Conservation (phyloP, 2,113 vertebrate genomes). For the Meles meles region DNA sequence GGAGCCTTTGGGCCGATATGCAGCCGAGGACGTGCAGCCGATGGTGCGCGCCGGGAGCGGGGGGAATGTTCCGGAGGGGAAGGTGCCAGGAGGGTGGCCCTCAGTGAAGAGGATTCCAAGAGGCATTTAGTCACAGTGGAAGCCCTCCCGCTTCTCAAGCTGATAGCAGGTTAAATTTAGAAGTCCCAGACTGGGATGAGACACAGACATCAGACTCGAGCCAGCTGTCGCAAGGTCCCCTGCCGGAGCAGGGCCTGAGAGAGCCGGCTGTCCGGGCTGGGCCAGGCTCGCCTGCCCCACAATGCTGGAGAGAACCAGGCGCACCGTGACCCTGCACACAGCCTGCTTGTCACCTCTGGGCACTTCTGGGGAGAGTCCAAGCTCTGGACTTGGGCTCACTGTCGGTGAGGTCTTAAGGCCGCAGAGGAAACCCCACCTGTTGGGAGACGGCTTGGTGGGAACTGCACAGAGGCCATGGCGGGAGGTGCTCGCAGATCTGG, state of each 20-base stretch:
- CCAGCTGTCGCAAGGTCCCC: conserved; percentile 56
- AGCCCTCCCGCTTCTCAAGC: conserved; percentile 61
- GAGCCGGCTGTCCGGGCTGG: background rate
- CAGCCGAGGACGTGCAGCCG: background rate
- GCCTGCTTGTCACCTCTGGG: background rate
- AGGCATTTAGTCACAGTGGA: conserved; percentile 63
- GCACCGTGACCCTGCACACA: background rate
- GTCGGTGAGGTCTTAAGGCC: background rate
- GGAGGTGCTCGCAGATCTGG: rapidly evolving
- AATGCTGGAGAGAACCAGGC: background rate
- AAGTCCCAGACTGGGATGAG: conserved; percentile 50
- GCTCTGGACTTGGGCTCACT: background rate
- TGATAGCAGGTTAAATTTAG: conserved; percentile 80
- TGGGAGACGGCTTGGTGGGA: too few species aligned
- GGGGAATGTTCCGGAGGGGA: background rate
- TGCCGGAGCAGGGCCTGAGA: background rate
- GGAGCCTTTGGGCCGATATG: rapidly evolving
- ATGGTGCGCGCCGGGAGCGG: background rate
- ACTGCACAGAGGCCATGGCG: background rate
- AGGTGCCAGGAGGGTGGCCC: background rate
- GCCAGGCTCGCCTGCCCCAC: background rate
- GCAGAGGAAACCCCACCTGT: background rate
- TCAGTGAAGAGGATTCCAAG: conserved; percentile 30
- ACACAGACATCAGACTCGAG: conserved; percentile 50
- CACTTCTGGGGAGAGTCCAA: rapidly evolving